Evolutionary conservation across 1,140 invertebrate species (phyloP), one percentile per base, ranked within the genome.

Genomic region (Leptopilina boulardi): DNA sequence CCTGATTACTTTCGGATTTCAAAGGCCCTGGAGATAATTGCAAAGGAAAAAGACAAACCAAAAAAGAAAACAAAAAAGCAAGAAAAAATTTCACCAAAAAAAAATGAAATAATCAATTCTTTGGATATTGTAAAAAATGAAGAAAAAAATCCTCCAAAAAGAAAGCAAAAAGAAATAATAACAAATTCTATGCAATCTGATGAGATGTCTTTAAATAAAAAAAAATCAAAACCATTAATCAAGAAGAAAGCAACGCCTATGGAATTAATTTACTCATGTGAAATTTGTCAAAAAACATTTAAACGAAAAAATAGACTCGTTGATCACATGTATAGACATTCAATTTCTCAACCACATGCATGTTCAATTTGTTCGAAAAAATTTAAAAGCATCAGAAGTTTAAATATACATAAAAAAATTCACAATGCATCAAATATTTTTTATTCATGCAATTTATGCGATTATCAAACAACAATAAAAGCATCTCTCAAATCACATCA

Each of bases 371-470:
- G 92, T 74, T 79, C 83, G 0, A 92, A 92, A 54, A 81, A 80
- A 0, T 93, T 93, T 80, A 90, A 91, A 41, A 92, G 91, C 0
- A 89, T 85, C 23, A 85, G 86, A 19, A 92, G 92, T 77, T 83
- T 93, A 6, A 77, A 87, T 10, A 84, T 88, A 15, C 92, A 93
- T 78, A 86, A 89, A 77, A 92, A 92, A 78, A 89, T 91, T 10
- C 92, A 93, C 79, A 82, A 87, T 23, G 86, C 87, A 19, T 81
- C 83, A 0, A 30, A 78, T 3, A 81, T 84, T 18, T 70, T 86
- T 19, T 83, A 87, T 59, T 74, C 76, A 0, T 91, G 90, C 74
- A 76, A 79, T 3, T 56, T 90, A 0, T 91, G 90, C 71, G 86
- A 89, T 3, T 91, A 89, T 70, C 84, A 87, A 19, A 91, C 91